A percentile compares a stretch with the other conserved stretches of the same genome.
These are phyloP conservation scores for Drosophila bipectinata DNA, from an alignment of 1,140 invertebrate genomes.

Conservation along the genomic window DNA sequence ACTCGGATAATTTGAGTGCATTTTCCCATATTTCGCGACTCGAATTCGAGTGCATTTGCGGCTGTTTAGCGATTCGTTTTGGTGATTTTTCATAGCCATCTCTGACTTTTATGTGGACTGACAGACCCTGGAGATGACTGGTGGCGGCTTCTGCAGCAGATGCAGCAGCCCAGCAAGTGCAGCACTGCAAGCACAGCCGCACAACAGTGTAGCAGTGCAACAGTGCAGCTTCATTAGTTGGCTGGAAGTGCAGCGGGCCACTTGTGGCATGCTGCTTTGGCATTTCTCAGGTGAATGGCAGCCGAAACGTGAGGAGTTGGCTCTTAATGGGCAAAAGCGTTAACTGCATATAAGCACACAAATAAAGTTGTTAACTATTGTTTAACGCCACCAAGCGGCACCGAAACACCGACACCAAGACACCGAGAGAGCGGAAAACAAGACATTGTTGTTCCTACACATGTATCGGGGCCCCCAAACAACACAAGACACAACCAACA, in stretches of 20 bases:
- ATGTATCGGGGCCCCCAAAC: conserved; percentile 27
- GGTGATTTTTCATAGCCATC: conserved; percentile 57
- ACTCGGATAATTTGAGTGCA: conserved; percentile 18
- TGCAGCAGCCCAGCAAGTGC: conserved; percentile 22
- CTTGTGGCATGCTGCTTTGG: conserved; percentile 43
- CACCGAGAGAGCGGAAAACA: conserved; percentile 15
- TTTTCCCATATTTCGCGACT: conserved; percentile 27
- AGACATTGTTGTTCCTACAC: conserved; percentile 48
- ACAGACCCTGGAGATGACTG: conserved; percentile 52
- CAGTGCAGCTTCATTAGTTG: conserved; percentile 24
- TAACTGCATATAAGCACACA: conserved; percentile 49
- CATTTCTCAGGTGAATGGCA: conserved; percentile 50
- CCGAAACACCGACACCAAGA: background rate
- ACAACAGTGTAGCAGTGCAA: conserved; percentile 9
- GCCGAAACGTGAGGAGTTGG: conserved; percentile 44
- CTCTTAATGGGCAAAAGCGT: conserved; percentile 43
- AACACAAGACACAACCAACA: conserved; percentile 32
- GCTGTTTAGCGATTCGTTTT: conserved; percentile 52
- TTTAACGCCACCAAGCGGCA: conserved; percentile 38
- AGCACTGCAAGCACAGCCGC: conserved; percentile 10
- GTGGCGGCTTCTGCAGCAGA: conserved; percentile 39
- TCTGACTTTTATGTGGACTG: conserved; percentile 63
- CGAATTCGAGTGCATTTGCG: conserved; percentile 47
- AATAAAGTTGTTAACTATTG: conserved; percentile 56
- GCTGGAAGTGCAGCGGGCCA: background rate